Evolutionary conservation across 1,140 invertebrate genomes (phyloP).

Genomic region (Papilio polyxenes): DNA sequence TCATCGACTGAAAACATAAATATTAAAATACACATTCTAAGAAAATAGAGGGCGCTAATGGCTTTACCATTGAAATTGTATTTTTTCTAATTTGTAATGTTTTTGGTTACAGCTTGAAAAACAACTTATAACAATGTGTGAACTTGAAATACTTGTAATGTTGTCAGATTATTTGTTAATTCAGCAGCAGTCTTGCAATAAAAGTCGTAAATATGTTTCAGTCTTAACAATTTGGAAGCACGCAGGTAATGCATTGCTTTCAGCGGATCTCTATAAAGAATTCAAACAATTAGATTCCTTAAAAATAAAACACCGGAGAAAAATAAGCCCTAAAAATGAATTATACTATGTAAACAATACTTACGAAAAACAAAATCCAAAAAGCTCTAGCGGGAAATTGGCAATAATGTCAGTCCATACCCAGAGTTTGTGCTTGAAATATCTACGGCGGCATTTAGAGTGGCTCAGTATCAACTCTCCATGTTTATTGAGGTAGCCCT

Average conservation of each 20-base stretch:
- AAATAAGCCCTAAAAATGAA: constrained; percentile 38
- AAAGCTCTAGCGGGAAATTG: constrained; percentile 64
- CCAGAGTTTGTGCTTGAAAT: constrained; percentile 67
- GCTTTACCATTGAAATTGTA: too few relatives aligned
- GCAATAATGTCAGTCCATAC: constrained; percentile 62
- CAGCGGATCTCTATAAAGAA: constrained; percentile 50
- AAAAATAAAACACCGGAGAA: background rate
- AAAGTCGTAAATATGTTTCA: constrained; percentile 73
- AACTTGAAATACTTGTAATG: constrained; percentile 60
- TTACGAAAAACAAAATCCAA: constrained; percentile 68
- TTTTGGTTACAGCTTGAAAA: too few relatives aligned
- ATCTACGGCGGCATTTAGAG: constrained; percentile 61
- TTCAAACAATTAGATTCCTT: background rate
- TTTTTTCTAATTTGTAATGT: too few relatives aligned
- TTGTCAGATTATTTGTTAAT: constrained; percentile 72
- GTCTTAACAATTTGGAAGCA: constrained; percentile 65
- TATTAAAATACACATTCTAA: constrained; percentile 27
- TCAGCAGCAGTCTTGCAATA: constrained; percentile 66
- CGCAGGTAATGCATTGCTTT: constrained; percentile 67
- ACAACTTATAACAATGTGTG: background rate
- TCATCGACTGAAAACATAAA: constrained; percentile 57
- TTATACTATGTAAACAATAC: constrained; percentile 31
- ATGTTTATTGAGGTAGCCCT: constrained; percentile 68
- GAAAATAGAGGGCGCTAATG: background rate
- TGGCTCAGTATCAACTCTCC: constrained; percentile 61